Percentiles rank a stretch among this genome's conserved stretches.
These are phyloP conservation scores for Artemisiospiza belli DNA, from an alignment of 2,113 vertebrate species.

Conservation along the genomic window DNA sequence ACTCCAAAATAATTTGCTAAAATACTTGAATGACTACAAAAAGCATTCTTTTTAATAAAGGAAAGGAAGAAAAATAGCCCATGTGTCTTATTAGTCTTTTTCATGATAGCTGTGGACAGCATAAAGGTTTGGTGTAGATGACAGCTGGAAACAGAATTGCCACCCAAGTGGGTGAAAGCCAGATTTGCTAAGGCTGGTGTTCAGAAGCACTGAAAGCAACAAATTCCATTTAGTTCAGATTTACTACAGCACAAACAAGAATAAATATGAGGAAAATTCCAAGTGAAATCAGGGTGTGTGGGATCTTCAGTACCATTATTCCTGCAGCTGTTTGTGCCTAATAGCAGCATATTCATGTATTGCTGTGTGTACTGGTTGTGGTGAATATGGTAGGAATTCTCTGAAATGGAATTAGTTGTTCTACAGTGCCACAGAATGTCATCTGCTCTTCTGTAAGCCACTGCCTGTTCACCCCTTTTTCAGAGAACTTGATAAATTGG, in stretches of 20 bases:
- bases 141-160: neutral
- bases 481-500: neutral
- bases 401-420: neutral
- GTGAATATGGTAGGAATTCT: neutral
- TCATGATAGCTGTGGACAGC: neutral
- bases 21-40: neutral
- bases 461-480: neutral
- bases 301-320: neutral
- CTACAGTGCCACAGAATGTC: neutral
- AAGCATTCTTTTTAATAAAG: fast-evolving
- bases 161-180: neutral
- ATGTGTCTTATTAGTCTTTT: neutral
- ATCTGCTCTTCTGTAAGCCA: neutral
- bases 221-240: neutral
- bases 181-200: neutral
- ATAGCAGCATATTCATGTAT: neutral
- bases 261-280: neutral
- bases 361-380: no score
- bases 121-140: neutral
- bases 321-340: neutral
- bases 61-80: neutral
- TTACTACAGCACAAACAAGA: neutral
- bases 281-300: neutral
- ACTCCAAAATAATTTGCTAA: neutral
- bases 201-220: neutral